These are phyloP conservation scores for Cebus imitator DNA, from an alignment of 2,113 vertebrate species.

Conservation along the genomic window DNA sequence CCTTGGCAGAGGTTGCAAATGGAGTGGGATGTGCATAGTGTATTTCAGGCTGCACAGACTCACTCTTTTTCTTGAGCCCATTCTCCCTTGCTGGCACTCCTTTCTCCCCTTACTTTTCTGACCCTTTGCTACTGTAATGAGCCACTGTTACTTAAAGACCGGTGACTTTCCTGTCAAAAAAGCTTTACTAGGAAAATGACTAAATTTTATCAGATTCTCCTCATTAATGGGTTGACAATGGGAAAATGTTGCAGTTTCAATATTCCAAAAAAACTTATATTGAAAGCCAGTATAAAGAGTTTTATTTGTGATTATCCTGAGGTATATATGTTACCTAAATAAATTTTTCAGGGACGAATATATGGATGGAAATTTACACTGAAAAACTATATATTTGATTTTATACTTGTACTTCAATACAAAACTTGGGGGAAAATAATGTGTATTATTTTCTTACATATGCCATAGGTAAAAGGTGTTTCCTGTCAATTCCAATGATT, in stretches of 20 bases:
- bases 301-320: background rate
- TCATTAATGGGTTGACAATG: background rate
- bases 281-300: background rate
- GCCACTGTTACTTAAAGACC: background rate
- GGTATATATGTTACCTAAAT: constrained; percentile 12
- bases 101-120: background rate
- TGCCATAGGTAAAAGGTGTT: background rate
- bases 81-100: background rate
- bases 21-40: background rate
- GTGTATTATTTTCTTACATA: constrained; percentile 7
- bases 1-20: background rate
- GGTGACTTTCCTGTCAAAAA: background rate
- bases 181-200: constrained; percentile 13
- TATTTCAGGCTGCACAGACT: background rate
- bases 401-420: constrained; percentile 7
- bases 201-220: background rate
- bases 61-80: background rate
- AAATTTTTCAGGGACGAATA: background rate
- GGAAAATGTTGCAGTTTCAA: background rate
- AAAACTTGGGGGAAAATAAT: background rate
- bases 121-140: background rate
- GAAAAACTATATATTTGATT: constrained; percentile 34
- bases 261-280: background rate
- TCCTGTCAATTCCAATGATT: background rate
- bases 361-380: background rate